Evolutionary conservation across 2,113 vertebrate species (phyloP), one percentile per base, ranked within the genome.

Genomic region (Eulacestoma nigropectus): DNA sequence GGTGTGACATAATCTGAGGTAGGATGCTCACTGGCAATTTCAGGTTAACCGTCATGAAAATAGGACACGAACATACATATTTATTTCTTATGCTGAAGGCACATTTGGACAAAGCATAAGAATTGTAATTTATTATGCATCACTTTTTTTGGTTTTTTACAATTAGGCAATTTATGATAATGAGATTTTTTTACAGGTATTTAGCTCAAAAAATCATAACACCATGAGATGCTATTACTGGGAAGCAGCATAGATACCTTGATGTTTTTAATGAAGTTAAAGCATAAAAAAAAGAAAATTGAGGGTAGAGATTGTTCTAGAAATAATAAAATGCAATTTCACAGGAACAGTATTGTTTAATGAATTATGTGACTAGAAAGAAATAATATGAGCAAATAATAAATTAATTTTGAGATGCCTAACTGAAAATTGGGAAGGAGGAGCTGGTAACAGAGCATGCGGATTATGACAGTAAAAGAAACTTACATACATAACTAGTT

Each of bases 1-100:
- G 72, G 86, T 94, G 87, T 91, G 84, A 94, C 87, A 29, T 89
- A 56, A 67, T 62, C n/a, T 60, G 84, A 90, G 87, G 68, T 94
- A 84, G 91, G 63, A 86, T 52, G 47, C 44, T 62, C 62, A 47
- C 53, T 30, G 59, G 55, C 55, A 84, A 74, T 86, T 90, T 80
- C 72, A 93, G 83, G 75, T 80, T 80, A 83, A 59, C 79, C 59
- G n/a, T 65, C 72, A n/a, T 59, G 42, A 80, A 90, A 93, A 62
- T 21, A 81, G 79, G 50, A 47, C 79, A 27, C 0, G 3, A 90
- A 46, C 67, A 49, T 78, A 49, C 32, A 33, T 62, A 73, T 13
- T 87, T 85, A 65, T 88, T 86, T 86, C 10, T 46, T 91, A 32
- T 5, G 30, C 55, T 39, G 42, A 80, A 83, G 59, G 59, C 50